Conservation (phyloP, 2,113 vertebrate species). For the Canis aureus region DNA sequence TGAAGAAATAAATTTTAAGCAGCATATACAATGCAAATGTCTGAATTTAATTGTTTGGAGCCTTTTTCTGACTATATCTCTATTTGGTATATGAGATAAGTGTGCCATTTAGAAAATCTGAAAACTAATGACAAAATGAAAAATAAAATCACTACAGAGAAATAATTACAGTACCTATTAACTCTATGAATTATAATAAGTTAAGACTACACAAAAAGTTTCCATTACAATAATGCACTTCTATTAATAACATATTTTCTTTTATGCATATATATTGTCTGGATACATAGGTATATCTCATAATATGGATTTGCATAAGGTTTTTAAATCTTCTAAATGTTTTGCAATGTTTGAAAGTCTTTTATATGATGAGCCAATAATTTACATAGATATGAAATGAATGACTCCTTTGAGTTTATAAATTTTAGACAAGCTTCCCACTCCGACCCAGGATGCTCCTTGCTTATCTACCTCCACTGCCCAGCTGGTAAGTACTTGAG, state of each 20-base stretch:
- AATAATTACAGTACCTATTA: neutral
- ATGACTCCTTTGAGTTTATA: neutral
- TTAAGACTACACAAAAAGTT: neutral
- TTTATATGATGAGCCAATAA: neutral
- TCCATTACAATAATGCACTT: neutral
- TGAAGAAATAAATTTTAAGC: conserved; percentile 76
- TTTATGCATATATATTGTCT: neutral
- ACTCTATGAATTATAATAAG: neutral
- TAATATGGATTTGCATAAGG: neutral
- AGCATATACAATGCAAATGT: conserved; percentile 43
- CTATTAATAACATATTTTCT: conserved; percentile 24
- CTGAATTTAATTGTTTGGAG: conserved; percentile 30
- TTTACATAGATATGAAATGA: neutral
- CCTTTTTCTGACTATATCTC: neutral
- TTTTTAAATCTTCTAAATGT: neutral
- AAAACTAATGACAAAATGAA: conserved; percentile 51
- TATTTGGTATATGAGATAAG: neutral
- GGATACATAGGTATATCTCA: neutral
- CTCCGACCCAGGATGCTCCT: neutral
- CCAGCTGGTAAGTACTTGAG: neutral
- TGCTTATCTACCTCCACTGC: neutral
- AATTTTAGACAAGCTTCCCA: neutral
- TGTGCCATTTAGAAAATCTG: conserved; percentile 20
- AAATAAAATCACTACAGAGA: conserved; percentile 27
- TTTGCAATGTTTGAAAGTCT: neutral